Percentiles rank a stretch among this genome's conserved stretches.
Conservation (phyloP, 2,797 vertebrate species). For the Chaetodon trifasciatus region DNA sequence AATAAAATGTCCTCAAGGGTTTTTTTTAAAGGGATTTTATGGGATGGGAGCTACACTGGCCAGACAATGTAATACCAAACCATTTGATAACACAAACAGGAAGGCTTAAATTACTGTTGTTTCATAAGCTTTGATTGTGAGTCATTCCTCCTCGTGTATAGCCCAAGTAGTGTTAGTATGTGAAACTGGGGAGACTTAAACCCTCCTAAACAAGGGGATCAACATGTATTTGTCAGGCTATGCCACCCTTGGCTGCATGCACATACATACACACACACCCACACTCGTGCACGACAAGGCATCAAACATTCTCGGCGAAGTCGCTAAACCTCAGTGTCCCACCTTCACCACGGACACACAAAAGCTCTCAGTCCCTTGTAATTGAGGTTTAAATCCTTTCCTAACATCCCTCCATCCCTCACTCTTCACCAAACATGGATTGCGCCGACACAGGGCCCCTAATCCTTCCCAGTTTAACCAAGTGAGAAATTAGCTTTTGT, state of each 20-base stretch:
- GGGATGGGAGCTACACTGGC: background rate
- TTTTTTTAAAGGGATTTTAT: background rate
- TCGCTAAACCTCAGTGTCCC: conserved; percentile 69
- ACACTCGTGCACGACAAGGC: conserved; percentile 29
- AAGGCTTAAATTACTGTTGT: conserved; percentile 51
- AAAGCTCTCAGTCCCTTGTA: conserved; percentile 79
- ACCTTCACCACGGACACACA: conserved; percentile 77
- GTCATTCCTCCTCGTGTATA: conserved; percentile 32
- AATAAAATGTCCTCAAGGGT: background rate
- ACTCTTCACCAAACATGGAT: conserved; percentile 79
- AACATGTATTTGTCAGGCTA: conserved; percentile 84
- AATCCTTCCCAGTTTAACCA: conserved; percentile 86
- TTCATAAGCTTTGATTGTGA: conserved; percentile 50
- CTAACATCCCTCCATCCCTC: conserved; percentile 73
- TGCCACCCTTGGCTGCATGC: conserved; percentile 71
- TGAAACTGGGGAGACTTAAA: conserved; percentile 81
- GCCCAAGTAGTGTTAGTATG: conserved; percentile 53
- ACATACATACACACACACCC: conserved; percentile 20
- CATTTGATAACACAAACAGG: conserved; percentile 25
- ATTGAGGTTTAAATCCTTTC: conserved; percentile 85
- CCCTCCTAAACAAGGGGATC: conserved; percentile 86
- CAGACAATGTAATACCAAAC: background rate
- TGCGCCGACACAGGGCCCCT: conserved; percentile 76
- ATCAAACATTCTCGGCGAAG: conserved; percentile 66
- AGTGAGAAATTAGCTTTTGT: conserved; percentile 89